These are phyloP conservation scores for Phortica variegata DNA, from an alignment of 1,140 invertebrate species.

Conservation along the genomic window DNA sequence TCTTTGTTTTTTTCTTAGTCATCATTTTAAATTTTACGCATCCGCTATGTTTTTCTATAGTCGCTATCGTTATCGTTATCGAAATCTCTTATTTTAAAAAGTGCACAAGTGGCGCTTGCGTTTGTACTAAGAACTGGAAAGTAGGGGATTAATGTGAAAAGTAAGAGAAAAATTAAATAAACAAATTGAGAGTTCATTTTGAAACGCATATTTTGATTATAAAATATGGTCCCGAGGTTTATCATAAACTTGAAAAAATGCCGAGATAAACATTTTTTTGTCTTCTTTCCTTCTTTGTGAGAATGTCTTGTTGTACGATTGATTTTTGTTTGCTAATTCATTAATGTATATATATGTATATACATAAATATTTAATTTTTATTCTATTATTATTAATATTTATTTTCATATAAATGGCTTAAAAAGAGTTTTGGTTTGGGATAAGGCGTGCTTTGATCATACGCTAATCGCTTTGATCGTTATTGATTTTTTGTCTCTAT, in stretches of 20 bases:
- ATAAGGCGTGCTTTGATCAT: constrained; percentile 29
- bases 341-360: constrained; percentile 5
- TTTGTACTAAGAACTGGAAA: background rate
- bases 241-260: too few relatives aligned
- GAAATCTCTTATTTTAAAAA: too few relatives aligned
- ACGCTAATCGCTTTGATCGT: too few relatives aligned
- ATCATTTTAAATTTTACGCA: too few relatives aligned
- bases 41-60: too few relatives aligned
- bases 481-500: constrained; percentile 5
- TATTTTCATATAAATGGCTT: too few relatives aligned
- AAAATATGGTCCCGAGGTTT: constrained; percentile 57
- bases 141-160: too few relatives aligned
- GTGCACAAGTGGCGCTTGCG: constrained; percentile 14
- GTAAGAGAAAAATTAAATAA: too few relatives aligned
- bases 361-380: constrained; percentile 10
- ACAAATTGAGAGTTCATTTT: too few relatives aligned
- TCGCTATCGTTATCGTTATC: too few relatives aligned
- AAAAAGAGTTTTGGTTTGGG: background rate
- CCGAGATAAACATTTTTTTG: too few relatives aligned
- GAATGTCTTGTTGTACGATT: constrained; percentile 16
- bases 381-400: constrained; percentile 20
- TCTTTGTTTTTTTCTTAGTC: too few relatives aligned
- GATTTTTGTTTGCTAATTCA: background rate
- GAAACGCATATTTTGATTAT: constrained; percentile 57
- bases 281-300: constrained; percentile 18